A percentile compares a stretch with the other conserved stretches of the same genome.
These are phyloP conservation scores for Leptodactylus fuscus DNA, from an alignment of 2,113 vertebrate genomes.

Conservation along the genomic window DNA sequence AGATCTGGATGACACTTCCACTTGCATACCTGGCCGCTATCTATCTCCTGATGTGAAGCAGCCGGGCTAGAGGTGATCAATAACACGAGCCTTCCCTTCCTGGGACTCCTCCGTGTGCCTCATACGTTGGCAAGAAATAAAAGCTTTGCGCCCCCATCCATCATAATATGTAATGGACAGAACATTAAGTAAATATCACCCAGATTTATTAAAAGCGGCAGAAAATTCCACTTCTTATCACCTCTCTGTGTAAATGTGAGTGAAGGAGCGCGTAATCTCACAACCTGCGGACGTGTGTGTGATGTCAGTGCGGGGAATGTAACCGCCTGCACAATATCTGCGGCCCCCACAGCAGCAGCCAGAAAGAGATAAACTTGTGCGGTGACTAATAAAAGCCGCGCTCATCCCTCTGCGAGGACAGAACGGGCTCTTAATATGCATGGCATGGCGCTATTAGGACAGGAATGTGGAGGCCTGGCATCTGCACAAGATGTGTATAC, in stretches of 20 bases:
- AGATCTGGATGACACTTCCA: too few species aligned
- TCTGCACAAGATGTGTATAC: conserved; percentile 10
- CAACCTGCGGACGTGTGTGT: background rate
- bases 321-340: conserved; percentile 37
- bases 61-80: background rate
- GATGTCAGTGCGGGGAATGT: conserved; percentile 29
- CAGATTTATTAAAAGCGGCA: conserved; percentile 8
- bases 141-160: background rate
- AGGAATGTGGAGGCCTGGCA: conserved; percentile 1
- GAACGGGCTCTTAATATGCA: conserved; percentile 5
- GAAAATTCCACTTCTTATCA: conserved; percentile 35
- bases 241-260: background rate
- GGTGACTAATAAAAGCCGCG: background rate
- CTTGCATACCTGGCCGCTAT: too few species aligned
- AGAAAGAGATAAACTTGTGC: conserved; percentile 15
- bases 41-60: background rate
- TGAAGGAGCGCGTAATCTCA: background rate
- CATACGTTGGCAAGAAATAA: background rate
- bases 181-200: background rate
- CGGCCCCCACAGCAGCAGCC: background rate
- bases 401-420: background rate
- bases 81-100: background rate
- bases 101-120: background rate
- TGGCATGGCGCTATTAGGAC: background rate
- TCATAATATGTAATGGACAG: background rate